phyloP scores from a whole-genome alignment of 1,140 invertebrate genomes.

The Nasonia giraulti region DNA sequence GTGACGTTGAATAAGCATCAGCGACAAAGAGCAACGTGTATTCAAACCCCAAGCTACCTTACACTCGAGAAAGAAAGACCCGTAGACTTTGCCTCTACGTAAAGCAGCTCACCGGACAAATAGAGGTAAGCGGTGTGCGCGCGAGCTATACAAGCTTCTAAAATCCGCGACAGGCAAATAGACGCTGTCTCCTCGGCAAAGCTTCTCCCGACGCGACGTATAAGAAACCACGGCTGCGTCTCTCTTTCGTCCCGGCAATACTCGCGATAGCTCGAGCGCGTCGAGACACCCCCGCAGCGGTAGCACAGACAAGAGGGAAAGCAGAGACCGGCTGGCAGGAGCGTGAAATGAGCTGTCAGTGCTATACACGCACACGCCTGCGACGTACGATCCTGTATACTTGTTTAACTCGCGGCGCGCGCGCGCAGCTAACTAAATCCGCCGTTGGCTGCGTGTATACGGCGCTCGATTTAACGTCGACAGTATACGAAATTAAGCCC shows the following conservation, averaged over 20 bases:
- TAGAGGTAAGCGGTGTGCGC: neutral
- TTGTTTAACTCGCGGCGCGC: conserved; percentile 56
- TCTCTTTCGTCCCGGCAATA: conserved; percentile 40
- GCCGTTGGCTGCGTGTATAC: conserved; percentile 20
- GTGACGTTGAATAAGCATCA: too few relatives aligned
- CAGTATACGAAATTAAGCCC: conserved; percentile 34
- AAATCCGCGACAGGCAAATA: conserved; percentile 20
- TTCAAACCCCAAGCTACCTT: too few relatives aligned
- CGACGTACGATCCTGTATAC: conserved; percentile 57
- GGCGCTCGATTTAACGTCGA: conserved; percentile 49
- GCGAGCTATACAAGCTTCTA: neutral
- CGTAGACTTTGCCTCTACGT: too few relatives aligned
- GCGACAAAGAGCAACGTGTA: too few relatives aligned
- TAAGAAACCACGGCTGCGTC: conserved; percentile 18
- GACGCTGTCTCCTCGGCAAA: conserved; percentile 8
- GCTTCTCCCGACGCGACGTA: conserved; percentile 24
- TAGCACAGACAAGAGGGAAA: conserved; percentile 49
- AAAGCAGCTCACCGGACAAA: neutral
- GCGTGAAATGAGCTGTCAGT: conserved; percentile 66
- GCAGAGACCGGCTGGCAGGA: conserved; percentile 55
- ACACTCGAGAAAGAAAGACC: too few relatives aligned
- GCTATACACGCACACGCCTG: conserved; percentile 39
- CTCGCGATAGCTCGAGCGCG: conserved; percentile 52
- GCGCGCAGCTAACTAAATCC: conserved; percentile 57
- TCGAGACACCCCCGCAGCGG: conserved; percentile 44